These are phyloP conservation scores for Orthonyx spaldingii DNA, from an alignment of 2,113 vertebrate species.

Conservation along the genomic window DNA sequence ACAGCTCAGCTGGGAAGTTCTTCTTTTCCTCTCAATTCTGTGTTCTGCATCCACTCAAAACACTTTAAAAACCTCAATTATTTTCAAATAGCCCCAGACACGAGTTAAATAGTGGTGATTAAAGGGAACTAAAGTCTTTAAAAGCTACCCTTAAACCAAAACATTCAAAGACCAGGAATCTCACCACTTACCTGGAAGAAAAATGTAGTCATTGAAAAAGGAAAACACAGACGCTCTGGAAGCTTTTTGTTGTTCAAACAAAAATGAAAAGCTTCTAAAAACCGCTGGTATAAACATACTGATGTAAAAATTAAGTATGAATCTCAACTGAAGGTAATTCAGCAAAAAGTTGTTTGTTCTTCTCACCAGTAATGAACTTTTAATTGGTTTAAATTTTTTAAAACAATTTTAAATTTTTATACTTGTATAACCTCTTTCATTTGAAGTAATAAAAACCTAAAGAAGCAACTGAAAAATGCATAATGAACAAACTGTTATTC, in stretches of 20 bases:
- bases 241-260: not conserved
- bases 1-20: not conserved
- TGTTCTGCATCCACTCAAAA: not conserved
- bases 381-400: not conserved
- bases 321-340: not conserved
- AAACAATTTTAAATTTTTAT: not conserved
- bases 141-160: not conserved
- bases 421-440: not conserved
- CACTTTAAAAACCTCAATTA: not conserved
- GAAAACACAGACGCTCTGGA: not conserved
- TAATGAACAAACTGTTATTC: not conserved
- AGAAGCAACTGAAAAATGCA: not conserved
- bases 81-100: not conserved
- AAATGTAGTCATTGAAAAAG: not conserved
- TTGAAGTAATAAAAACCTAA: not conserved
- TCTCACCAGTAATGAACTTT: not conserved
- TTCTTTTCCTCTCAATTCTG: not conserved
- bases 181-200: not conserved
- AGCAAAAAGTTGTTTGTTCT: not conserved
- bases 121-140: not conserved
- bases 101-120: not conserved
- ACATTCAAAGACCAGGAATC: not conserved
- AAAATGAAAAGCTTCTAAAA: not conserved
- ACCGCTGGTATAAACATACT: not conserved
- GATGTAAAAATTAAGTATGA: not conserved